Percentiles rank a stretch among this genome's conserved stretches.
Conservation (phyloP, 2,888 invertebrate species). For the Drosophila acutilabella region DNA sequence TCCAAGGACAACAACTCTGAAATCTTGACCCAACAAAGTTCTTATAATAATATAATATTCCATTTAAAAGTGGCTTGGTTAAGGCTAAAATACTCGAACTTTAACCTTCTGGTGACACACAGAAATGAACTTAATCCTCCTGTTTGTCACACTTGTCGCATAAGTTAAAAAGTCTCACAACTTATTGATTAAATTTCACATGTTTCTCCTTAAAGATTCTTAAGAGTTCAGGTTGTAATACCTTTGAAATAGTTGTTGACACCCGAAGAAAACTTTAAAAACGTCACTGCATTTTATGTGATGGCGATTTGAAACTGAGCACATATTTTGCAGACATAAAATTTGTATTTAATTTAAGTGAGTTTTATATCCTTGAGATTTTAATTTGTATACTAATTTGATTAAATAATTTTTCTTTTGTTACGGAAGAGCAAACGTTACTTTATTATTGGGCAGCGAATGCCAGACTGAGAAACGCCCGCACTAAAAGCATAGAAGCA, state of each 20-base stretch:
- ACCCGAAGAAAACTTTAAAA: neutral
- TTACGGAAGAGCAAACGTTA: conserved; percentile 23
- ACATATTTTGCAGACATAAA: conserved; percentile 7
- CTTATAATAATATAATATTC: too few species aligned
- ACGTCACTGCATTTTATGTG: conserved; percentile 4
- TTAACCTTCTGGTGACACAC: neutral
- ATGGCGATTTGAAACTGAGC: conserved; percentile 1
- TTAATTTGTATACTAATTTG: neutral
- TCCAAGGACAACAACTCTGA: too few species aligned
- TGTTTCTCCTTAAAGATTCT: neutral
- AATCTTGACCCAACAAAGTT: too few species aligned
- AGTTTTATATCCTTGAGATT: neutral
- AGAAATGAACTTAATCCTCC: neutral
- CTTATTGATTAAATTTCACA: conserved; percentile 21
- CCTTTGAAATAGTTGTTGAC: conserved; percentile 13
- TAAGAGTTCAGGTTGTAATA: neutral
- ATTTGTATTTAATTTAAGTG: neutral
- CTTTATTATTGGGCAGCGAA: conserved; percentile 10
- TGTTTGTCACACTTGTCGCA: neutral
- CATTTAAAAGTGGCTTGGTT: too few species aligned
- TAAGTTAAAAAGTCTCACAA: neutral
- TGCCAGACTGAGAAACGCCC: conserved; percentile 30
- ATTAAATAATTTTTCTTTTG: neutral
- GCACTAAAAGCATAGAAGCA: conserved; percentile 56
- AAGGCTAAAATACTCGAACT: neutral